phyloP scores from a whole-genome alignment of 92 coral and sea anemone genomes.

The Palythoa grandiflora region DNA sequence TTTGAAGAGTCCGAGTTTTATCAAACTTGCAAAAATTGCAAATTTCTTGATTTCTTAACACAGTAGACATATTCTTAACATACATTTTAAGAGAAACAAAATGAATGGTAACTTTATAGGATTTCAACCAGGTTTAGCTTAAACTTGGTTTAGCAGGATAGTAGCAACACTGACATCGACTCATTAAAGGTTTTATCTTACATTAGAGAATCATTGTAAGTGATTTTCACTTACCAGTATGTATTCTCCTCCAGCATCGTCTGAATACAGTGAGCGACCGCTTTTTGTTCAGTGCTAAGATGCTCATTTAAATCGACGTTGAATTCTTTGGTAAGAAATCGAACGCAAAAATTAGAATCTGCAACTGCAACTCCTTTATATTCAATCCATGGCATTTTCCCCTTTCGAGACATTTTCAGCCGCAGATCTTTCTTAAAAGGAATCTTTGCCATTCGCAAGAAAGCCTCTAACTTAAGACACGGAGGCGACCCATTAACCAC shows the following conservation, averaged over 20 bases:
- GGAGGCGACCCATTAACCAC: conserved; percentile 77
- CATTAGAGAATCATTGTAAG: background rate
- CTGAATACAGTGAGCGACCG: conserved; percentile 77
- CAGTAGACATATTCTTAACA: too few relatives aligned
- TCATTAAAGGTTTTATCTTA: background rate
- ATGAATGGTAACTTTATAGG: too few relatives aligned
- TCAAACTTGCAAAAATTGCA: too few relatives aligned
- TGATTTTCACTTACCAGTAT: conserved; percentile 67
- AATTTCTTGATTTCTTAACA: too few relatives aligned
- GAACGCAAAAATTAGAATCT: conserved; percentile 90
- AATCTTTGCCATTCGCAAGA: conserved; percentile 85
- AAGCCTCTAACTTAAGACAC: conserved; percentile 87
- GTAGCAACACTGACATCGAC: too few relatives aligned
- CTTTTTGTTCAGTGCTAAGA: conserved; percentile 67
- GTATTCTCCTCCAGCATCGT: conserved; percentile 94
- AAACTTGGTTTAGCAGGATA: too few relatives aligned
- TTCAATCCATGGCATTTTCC: conserved; percentile 92
- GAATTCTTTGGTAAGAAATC: conserved; percentile 85
- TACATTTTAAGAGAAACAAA: too few relatives aligned
- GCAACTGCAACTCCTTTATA: conserved; percentile 76
- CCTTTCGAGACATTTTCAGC: conserved; percentile 79
- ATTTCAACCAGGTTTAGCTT: too few relatives aligned
- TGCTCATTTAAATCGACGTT: conserved; percentile 74
- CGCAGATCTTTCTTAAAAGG: conserved; percentile 78
- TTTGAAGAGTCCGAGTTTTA: too few relatives aligned